Percentiles rank a stretch among this genome's conserved stretches.
phyloP scores from a whole-genome alignment of 2,113 vertebrate species.

The Narcine bancroftii region DNA sequence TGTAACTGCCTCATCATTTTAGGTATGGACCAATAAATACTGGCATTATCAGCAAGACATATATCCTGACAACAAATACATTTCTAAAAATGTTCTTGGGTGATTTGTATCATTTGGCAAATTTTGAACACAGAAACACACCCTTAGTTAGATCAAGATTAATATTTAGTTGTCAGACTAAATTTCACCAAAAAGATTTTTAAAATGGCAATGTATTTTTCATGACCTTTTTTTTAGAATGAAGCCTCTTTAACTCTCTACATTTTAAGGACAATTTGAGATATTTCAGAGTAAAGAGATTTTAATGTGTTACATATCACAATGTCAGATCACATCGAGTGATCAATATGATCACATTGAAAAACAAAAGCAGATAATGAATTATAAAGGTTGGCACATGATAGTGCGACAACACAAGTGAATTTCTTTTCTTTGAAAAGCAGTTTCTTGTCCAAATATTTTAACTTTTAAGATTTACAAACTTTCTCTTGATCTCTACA shows the following conservation, averaged over 20 bases:
- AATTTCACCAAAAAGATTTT: neutral
- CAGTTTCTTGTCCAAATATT: neutral
- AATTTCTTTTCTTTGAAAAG: neutral
- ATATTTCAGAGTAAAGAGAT: neutral
- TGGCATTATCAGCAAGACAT: too few relatives aligned
- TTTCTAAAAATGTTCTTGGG: too few relatives aligned
- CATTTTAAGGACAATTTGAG: neutral
- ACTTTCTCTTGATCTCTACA: neutral
- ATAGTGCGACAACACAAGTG: neutral
- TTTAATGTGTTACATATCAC: neutral
- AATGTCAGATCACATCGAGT: neutral
- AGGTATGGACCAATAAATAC: too few relatives aligned
- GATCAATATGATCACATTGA: too few relatives aligned
- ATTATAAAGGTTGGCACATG: neutral
- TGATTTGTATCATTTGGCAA: too few relatives aligned
- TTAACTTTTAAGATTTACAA: neutral
- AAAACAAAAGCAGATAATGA: neutral
- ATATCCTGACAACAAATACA: too few relatives aligned
- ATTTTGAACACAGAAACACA: neutral
- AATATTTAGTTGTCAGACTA: neutral
- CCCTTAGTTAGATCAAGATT: neutral
- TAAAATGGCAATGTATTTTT: neutral
- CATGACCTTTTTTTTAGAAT: neutral
- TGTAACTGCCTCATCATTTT: too few relatives aligned
- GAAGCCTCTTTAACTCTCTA: neutral